Percentiles rank a stretch among this genome's conserved stretches.
phyloP scores from a whole-genome alignment of 2,797 vertebrate species.

The Amblyraja radiata region DNA sequence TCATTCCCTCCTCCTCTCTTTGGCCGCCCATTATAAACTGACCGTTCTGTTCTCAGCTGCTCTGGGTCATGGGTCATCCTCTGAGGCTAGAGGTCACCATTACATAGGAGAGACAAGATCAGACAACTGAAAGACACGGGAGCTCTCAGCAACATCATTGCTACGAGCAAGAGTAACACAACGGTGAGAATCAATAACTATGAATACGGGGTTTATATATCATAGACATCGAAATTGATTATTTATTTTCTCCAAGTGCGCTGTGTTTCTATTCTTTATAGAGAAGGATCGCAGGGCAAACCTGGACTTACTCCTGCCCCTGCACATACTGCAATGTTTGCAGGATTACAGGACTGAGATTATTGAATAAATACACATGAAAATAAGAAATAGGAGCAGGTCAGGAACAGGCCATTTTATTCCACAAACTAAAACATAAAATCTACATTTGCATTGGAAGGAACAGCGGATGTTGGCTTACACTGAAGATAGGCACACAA shows the following conservation, averaged over 20 bases:
- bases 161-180: neutral
- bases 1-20: too few species aligned
- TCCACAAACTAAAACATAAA: too few species aligned
- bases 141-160: neutral
- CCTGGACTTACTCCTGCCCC: neutral
- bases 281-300: neutral
- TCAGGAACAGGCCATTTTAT: too few species aligned
- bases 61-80: slow-evolving; percentile 10
- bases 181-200: neutral
- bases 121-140: neutral
- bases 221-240: neutral
- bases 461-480: too few species aligned
- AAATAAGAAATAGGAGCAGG: too few species aligned
- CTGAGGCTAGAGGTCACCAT: neutral
- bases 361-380: too few species aligned
- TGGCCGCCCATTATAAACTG: neutral
- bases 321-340: neutral
- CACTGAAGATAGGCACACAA: too few species aligned
- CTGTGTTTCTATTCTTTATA: neutral
- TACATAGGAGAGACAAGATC: neutral
- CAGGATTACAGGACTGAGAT: neutral
- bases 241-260: neutral
- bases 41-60: neutral
- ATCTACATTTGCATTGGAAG: too few species aligned
- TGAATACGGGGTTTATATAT: neutral